Evolutionary conservation across 2,113 vertebrate genomes (phyloP), one percentile per base, ranked within the genome.

Genomic region (Cyphomyrus discorhynchus): DNA sequence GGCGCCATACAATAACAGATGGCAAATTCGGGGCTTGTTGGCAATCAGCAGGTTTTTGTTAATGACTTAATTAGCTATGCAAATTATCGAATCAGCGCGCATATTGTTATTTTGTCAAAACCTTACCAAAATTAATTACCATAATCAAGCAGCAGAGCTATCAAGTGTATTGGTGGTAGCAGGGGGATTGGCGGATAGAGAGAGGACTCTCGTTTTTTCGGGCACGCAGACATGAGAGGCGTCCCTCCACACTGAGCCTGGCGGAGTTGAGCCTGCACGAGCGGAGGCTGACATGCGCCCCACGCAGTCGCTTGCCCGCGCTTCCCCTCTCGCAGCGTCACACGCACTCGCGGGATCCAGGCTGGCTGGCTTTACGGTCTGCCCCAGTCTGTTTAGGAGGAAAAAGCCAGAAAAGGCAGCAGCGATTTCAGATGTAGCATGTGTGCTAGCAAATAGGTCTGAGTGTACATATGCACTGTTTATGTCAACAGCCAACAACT

Each of bases 21-120:
- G 98, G 98, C 93, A 96, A 97, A 98, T 97, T 96, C 96, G 96
- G 96, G 97, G 95, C 97, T 97, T 97, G 97, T 98, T 99, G 97
- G 97, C 97, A 98, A 98, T 98, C 97, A 97, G 96, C 96, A 97
- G 96, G 96, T 98, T 96, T 89, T 97, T 97, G 96, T 97, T 99
- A 99, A 99, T 98, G 96, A 97, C 97, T 99, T 97, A 98, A 99
- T 98, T 98, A 98, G 96, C 96, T 97, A 97, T 98, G 97, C 97
- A 98, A 99, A 99, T 99, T 97, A 96, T 97, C 97, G 97, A 98
- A 98, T 98, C 97, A 97, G 96, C 96, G 96, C 97, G 97, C 97
- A 97, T 97, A 98, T 98, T 98, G 97, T 98, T 97, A 95, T 98
- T 98, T 97, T 97, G 97, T 96, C 94, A 97, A 97, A 98, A 97